Conservation (phyloP, 2,113 vertebrate species). For the Gymnobelideus leadbeateri region DNA sequence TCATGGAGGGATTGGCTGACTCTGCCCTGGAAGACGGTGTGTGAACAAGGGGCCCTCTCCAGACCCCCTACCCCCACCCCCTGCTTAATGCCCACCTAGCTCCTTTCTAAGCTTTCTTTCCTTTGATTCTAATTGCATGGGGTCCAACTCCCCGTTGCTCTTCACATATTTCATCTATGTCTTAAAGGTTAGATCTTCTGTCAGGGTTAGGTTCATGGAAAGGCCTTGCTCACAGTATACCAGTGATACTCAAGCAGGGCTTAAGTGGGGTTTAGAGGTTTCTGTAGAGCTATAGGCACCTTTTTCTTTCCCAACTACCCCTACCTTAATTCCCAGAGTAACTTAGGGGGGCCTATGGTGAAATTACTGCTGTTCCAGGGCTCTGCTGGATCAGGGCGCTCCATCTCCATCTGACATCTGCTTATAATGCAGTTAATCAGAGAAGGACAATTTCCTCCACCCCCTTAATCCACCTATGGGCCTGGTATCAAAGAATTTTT, state of each 20-base stretch:
- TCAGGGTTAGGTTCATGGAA: neutral
- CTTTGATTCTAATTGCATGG: neutral
- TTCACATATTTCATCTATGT: neutral
- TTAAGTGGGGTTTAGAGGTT: neutral
- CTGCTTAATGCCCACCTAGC: neutral
- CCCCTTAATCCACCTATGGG: neutral
- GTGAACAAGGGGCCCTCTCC: slow-evolving; percentile 5
- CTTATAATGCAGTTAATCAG: neutral
- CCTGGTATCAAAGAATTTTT: neutral
- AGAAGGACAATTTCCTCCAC: fast-evolving
- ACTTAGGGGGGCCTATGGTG: neutral
- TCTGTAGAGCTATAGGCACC: neutral
- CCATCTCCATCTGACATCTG: neutral
- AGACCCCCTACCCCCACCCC: neutral
- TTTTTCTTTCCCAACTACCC: neutral
- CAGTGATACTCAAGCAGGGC: neutral
- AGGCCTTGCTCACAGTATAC: neutral
- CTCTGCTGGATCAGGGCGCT: neutral
- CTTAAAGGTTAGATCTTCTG: neutral
- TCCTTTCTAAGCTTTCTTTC: neutral
- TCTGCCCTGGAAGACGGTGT: slow-evolving; percentile 85
- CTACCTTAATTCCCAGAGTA: neutral
- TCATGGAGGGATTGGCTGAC: slow-evolving; percentile 75
- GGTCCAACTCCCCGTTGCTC: neutral
- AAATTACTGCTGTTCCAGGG: neutral